Evolutionary conservation across 2,797 vertebrate genomes (phyloP).

Genomic region (Euthynnus affinis): DNA sequence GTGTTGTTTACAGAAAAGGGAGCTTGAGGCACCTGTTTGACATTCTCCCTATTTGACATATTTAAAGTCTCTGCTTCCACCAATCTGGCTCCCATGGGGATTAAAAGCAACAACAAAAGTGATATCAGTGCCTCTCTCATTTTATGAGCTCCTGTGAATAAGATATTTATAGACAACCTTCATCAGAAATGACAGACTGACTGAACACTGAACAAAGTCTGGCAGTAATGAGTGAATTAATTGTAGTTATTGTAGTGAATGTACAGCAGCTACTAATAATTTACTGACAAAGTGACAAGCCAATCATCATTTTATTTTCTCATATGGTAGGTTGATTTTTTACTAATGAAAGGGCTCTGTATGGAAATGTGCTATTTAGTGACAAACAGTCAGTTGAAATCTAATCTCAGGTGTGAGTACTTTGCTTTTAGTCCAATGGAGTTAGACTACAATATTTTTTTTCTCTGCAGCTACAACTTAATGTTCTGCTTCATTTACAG

Average conservation of each 20-base stretch:
- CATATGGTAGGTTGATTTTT: background rate
- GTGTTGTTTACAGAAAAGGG: conserved; percentile 59
- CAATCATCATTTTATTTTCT: background rate
- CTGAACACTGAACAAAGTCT: conserved; percentile 15
- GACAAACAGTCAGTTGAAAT: background rate
- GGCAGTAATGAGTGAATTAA: background rate
- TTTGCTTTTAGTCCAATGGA: background rate
- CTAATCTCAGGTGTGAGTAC: conserved; percentile 44
- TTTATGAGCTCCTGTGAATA: conserved; percentile 30
- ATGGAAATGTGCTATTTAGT: background rate
- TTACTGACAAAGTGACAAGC: conserved; percentile 6
- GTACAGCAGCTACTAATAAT: conserved; percentile 2
- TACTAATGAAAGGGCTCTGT: conserved; percentile 26
- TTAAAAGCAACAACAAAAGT: conserved; percentile 55
- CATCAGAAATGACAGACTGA: conserved; percentile 34
- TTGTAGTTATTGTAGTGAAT: conserved; percentile 33
- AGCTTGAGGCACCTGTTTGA: conserved; percentile 52
- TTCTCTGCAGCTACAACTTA: conserved; percentile 12
- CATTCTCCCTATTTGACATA: conserved; percentile 52
- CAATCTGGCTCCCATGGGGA: conserved; percentile 42
- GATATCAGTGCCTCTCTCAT: conserved; percentile 45
- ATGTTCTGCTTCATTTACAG: background rate
- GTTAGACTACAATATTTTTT: background rate
- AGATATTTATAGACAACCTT: conserved; percentile 46
- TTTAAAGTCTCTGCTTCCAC: conserved; percentile 36